phyloP scores from a whole-genome alignment of 2,797 vertebrate species.

The Monodelphis domestica region DNA sequence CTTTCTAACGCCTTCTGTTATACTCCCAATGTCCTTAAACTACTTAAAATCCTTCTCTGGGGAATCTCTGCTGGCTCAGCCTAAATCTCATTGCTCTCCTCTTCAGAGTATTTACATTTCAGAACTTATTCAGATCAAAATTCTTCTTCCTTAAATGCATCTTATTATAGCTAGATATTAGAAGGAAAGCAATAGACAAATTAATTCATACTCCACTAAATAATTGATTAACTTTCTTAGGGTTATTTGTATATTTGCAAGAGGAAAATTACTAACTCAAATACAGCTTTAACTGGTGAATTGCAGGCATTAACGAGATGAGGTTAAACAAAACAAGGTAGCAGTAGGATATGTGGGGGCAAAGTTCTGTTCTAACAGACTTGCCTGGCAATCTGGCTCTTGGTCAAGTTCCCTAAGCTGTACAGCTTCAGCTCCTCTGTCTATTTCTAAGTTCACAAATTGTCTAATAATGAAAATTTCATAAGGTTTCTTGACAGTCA shows the following conservation, averaged over 20 bases:
- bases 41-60: not conserved
- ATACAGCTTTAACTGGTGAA: not conserved
- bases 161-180: not conserved
- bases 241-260: not conserved
- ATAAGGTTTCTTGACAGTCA: not conserved
- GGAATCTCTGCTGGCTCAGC: not conserved
- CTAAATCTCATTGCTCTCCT: not conserved
- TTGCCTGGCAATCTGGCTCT: not conserved
- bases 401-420: not conserved
- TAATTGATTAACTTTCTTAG: not conserved
- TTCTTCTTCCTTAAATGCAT: not conserved
- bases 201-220: not conserved
- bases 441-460: not conserved
- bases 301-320: not conserved
- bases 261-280: not conserved
- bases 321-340: not conserved
- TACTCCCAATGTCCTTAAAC: not conserved
- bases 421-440: not conserved
- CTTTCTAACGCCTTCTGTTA: not conserved
- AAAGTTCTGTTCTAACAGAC: not conserved
- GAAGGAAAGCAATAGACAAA: not conserved
- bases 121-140: not conserved
- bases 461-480: not conserved
- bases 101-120: not conserved
- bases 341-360: not conserved